Conservation (phyloP, 1,140 invertebrate species). For the Bombus cullumanus region DNA sequence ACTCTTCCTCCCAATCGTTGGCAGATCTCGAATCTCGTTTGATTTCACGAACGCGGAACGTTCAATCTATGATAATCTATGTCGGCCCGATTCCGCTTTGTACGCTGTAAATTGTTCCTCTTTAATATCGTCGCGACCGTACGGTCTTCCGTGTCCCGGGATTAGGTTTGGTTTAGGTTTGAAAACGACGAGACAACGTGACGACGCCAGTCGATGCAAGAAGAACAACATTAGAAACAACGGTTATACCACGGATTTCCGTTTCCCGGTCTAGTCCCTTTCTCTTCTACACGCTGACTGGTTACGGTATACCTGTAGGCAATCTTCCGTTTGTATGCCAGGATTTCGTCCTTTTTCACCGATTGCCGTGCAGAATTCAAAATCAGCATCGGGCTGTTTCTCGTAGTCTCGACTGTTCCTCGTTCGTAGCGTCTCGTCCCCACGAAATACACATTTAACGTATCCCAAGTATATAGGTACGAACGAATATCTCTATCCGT, state of each 20-base stretch:
- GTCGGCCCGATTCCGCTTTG: background rate
- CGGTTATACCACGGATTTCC: constrained; percentile 34
- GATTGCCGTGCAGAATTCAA: constrained; percentile 66
- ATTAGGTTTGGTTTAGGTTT: background rate
- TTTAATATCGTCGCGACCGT: background rate
- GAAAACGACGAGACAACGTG: background rate
- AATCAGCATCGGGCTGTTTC: constrained; percentile 48
- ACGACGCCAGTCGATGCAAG: no score
- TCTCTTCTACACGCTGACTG: constrained; percentile 27
- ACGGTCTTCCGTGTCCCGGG: background rate
- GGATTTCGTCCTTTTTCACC: constrained; percentile 63
- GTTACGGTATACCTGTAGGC: constrained; percentile 46
- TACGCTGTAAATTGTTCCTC: constrained; percentile 6
- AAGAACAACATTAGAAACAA: constrained; percentile 17
- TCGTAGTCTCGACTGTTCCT: constrained; percentile 10
- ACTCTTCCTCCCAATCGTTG: background rate
- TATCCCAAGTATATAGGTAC: background rate
- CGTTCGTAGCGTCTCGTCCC: background rate
- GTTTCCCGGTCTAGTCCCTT: constrained; percentile 23
- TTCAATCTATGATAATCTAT: background rate
- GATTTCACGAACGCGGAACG: background rate
- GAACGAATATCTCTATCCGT: constrained; percentile 2
- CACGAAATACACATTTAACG: constrained; percentile 57
- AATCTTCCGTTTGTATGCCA: constrained; percentile 66
- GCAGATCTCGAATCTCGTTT: background rate